A percentile compares a stretch with the other conserved stretches of the same genome.
These are phyloP conservation scores for Megaceryle maxima DNA, from an alignment of 2,113 vertebrate genomes.

Conservation along the genomic window DNA sequence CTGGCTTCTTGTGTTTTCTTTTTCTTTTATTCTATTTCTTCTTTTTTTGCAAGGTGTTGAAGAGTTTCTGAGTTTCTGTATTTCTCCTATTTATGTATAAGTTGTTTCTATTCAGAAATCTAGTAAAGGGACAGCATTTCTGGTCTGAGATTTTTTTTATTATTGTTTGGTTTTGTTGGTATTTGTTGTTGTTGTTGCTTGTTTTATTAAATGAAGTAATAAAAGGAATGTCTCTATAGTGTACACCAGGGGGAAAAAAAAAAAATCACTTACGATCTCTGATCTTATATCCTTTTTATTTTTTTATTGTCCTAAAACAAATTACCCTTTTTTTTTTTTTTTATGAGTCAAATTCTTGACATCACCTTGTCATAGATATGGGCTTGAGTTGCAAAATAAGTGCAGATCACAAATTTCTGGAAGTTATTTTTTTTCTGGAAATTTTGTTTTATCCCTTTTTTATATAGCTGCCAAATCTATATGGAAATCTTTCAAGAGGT, in stretches of 20 bases:
- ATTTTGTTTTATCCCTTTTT: not conserved
- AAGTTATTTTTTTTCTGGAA: not conserved
- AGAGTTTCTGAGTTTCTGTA: not conserved
- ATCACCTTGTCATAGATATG: not conserved
- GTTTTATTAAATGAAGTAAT: not conserved
- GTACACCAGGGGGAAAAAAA: not conserved
- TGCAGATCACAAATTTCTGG: not conserved
- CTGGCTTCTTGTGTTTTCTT: not conserved
- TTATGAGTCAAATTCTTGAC: not conserved
- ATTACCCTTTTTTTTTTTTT: not conserved
- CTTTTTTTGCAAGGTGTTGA: not conserved
- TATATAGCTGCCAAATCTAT: not conserved
- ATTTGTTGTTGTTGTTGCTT: not conserved
- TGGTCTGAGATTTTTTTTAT: rapidly evolving
- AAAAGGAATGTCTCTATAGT: not conserved
- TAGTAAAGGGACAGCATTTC: not conserved
- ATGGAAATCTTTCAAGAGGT: not conserved
- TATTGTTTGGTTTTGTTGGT: not conserved
- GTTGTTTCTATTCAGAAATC: not conserved
- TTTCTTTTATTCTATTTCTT: not conserved
- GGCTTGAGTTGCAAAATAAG: not conserved
- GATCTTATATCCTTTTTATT: not conserved
- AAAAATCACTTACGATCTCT: not conserved
- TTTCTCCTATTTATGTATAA: not conserved
- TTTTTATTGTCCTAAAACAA: not conserved